These are phyloP conservation scores for Parascotia fuliginaria DNA, from an alignment of 2,888 invertebrate genomes.

Conservation along the genomic window DNA sequence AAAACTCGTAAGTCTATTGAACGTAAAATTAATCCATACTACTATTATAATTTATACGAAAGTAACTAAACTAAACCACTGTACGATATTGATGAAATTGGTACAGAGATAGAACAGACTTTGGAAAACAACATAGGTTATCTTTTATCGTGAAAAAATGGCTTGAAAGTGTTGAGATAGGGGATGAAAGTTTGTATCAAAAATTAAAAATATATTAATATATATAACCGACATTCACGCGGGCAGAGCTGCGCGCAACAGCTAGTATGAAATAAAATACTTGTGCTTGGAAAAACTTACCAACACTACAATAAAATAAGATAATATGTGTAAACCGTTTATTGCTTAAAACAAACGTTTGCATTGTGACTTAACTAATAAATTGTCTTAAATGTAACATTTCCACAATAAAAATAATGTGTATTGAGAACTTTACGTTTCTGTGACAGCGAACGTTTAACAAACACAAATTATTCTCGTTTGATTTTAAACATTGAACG, in stretches of 20 bases:
- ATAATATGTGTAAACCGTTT: conserved; percentile 27
- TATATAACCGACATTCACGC: background rate
- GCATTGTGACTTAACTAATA: conserved; percentile 41
- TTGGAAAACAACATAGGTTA: too few species aligned
- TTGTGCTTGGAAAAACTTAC: background rate
- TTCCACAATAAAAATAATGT: conserved; percentile 26
- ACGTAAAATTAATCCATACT: too few species aligned
- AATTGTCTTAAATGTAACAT: conserved; percentile 32
- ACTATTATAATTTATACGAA: too few species aligned
- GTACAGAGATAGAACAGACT: too few species aligned
- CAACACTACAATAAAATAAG: conserved; percentile 33
- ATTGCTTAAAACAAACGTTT: conserved; percentile 32
- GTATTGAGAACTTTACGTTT: conserved; percentile 17
- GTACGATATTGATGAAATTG: too few species aligned
- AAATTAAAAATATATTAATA: background rate
- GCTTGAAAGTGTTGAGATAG: too few species aligned
- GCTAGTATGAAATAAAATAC: background rate
- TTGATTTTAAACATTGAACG: background rate
- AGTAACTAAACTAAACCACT: too few species aligned
- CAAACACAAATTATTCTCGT: background rate
- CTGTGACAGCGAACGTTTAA: conserved; percentile 15
- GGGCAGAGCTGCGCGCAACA: too few species aligned
- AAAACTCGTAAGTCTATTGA: too few species aligned
- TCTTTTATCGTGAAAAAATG: too few species aligned
- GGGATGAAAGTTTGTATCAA: too few species aligned